phyloP scores from a whole-genome alignment of 2,888 invertebrate species.

The Tanaodytes sp. region DNA sequence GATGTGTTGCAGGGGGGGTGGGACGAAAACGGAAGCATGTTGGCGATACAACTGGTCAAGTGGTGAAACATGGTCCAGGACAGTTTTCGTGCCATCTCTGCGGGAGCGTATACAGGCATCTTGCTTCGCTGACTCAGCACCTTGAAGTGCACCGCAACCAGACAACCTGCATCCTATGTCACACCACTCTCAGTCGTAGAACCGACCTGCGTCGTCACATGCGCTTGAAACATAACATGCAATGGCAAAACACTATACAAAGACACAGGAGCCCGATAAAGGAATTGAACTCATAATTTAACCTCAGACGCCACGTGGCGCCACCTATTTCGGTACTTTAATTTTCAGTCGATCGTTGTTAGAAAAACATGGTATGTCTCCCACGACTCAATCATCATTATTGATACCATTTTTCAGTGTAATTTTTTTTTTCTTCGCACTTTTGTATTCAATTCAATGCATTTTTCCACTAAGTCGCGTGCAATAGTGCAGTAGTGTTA shows the following conservation, averaged over 20 bases:
- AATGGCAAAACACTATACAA: constrained; percentile 72
- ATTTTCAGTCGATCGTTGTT: constrained; percentile 18
- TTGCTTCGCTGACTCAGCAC: constrained; percentile 73
- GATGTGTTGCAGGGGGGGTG: constrained; percentile 73
- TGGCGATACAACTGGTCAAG: constrained; percentile 72
- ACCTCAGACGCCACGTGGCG: constrained; percentile 1
- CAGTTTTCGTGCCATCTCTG: constrained; percentile 73
- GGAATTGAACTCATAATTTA: constrained; percentile 66
- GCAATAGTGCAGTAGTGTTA: no score
- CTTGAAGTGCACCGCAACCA: constrained; percentile 73
- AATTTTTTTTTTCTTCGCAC: no score
- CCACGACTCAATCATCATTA: no score
- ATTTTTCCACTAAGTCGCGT: no score
- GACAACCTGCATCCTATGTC: constrained; percentile 73
- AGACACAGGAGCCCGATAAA: constrained; percentile 69
- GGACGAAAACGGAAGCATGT: constrained; percentile 73
- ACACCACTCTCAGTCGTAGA: constrained; percentile 73
- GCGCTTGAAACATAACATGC: constrained; percentile 72
- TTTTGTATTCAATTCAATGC: no score
- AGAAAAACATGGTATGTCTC: constrained; percentile 47
- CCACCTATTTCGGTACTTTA: neutral
- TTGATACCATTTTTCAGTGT: no score
- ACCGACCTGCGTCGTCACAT: constrained; percentile 73
- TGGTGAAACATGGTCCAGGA: constrained; percentile 73
- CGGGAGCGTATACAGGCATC: constrained; percentile 73